These are phyloP conservation scores for Oncorhynchus tshawytscha DNA, from an alignment of 2,113 vertebrate species.

Conservation along the genomic window DNA sequence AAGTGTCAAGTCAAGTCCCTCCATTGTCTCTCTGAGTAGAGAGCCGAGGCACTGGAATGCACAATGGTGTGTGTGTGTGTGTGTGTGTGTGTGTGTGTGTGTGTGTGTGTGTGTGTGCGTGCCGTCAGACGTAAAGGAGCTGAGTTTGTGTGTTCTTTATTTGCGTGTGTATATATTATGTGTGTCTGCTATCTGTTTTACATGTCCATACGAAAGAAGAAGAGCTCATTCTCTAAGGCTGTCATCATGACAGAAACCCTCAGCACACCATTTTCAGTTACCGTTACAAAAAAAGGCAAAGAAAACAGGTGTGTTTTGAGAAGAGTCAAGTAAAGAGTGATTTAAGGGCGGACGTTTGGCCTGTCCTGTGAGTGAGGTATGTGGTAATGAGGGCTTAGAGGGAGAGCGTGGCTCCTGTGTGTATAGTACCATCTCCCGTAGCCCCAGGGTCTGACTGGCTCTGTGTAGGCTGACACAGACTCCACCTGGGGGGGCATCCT, in stretches of 20 bases:
- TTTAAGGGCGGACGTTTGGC: conserved; percentile 23
- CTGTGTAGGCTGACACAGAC: neutral
- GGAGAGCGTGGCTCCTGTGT: conserved; percentile 9
- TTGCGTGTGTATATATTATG: conserved; percentile 61
- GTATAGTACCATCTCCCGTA: conserved; percentile 8
- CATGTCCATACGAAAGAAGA: conserved; percentile 49
- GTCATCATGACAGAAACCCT: conserved; percentile 32
- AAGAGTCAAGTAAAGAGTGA: conserved; percentile 37
- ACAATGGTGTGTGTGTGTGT: conserved; percentile 18
- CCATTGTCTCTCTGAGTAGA: conserved; percentile 79
- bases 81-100: conserved; percentile 34
- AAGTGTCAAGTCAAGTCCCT: conserved; percentile 89
- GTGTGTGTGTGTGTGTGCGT: conserved; percentile 15
- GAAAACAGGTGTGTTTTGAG: conserved; percentile 32
- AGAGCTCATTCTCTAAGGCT: conserved; percentile 49
- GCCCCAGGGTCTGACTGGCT: neutral
- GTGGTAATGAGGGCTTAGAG: conserved; percentile 27
- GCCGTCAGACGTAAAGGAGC: conserved; percentile 24
- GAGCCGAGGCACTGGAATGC: conserved; percentile 55
- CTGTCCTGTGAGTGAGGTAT: conserved; percentile 26
- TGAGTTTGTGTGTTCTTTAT: conserved; percentile 46
- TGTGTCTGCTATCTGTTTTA: conserved; percentile 57
- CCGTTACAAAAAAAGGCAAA: conserved; percentile 26
- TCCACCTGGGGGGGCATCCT: conserved; percentile 16
- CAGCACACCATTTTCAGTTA: conserved; percentile 43